A percentile compares a stretch with the other conserved stretches of the same genome.
Conservation (phyloP, 2,797 vertebrate genomes). For the Muscicapa comitata region DNA sequence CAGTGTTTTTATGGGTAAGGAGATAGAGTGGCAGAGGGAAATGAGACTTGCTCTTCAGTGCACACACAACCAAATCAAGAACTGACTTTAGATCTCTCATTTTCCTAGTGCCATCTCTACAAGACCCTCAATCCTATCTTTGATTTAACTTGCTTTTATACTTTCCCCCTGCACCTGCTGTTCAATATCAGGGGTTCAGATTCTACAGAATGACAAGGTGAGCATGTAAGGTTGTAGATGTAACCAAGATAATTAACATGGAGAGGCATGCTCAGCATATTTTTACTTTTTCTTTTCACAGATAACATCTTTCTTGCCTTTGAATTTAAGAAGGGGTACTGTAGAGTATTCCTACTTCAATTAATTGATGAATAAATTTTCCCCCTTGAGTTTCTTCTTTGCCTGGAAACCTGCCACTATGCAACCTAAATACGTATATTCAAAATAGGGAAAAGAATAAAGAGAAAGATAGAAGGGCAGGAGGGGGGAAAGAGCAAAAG, state of each 20-base stretch:
- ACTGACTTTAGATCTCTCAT: not conserved
- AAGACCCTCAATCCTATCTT: conserved; percentile 1
- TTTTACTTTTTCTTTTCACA: conserved; percentile 5
- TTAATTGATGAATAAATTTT: conserved; percentile 31
- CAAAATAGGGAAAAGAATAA: not conserved
- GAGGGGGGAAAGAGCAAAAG: not conserved
- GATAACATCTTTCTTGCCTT: not conserved
- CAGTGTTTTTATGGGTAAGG: not conserved
- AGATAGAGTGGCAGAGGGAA: not conserved
- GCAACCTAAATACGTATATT: not conserved
- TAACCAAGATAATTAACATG: conserved; percentile 47
- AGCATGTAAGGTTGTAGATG: conserved; percentile 18
- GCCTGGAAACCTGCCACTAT: not conserved
- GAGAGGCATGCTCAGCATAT: conserved; percentile 28
- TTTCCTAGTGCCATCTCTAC: not conserved
- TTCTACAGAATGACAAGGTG: conserved; percentile 20
- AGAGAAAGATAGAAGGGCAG: not conserved
- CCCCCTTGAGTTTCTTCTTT: not conserved
- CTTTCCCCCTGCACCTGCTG: conserved; percentile 23
- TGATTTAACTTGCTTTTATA: conserved; percentile 42
- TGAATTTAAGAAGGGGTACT: conserved; percentile 11
- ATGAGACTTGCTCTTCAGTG: not conserved
- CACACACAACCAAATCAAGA: not conserved
- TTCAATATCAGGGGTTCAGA: conserved; percentile 21
- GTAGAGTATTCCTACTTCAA: not conserved